Conservation (phyloP, 64 coral and sea anemone genomes). For the Stichodactyla helianthus region DNA sequence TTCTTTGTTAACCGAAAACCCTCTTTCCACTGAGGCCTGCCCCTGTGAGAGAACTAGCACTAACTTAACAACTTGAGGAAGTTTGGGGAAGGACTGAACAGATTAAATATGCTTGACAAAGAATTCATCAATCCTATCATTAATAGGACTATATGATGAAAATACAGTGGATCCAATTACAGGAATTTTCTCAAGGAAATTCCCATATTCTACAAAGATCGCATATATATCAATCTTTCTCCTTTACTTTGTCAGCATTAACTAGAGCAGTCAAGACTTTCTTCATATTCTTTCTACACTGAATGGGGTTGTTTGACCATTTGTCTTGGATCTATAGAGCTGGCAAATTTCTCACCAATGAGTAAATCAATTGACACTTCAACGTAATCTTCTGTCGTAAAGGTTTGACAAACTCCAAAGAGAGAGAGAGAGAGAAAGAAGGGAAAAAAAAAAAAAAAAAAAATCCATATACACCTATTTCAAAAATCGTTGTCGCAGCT, state of each 20-base stretch:
- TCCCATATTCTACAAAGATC: slow-evolving; percentile 35
- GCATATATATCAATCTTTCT: slow-evolving; percentile 46
- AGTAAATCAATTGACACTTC: slow-evolving; percentile 17
- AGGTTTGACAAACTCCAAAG: too few relatives aligned
- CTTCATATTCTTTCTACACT: slow-evolving; percentile 44
- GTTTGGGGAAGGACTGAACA: slow-evolving; percentile 38
- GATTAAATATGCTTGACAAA: slow-evolving; percentile 57
- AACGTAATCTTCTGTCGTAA: not conserved
- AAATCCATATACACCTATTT: too few relatives aligned
- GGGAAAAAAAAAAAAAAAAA: too few relatives aligned
- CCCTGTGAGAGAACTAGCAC: slow-evolving; percentile 59
- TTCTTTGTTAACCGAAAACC: slow-evolving; percentile 64
- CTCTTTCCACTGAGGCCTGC: slow-evolving; percentile 58
- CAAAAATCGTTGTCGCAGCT: too few relatives aligned
- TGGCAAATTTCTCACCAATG: slow-evolving; percentile 38
- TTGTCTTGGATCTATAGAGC: slow-evolving; percentile 48
- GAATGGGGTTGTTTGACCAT: slow-evolving; percentile 21
- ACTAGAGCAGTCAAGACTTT: slow-evolving; percentile 32
- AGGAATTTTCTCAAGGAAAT: slow-evolving; percentile 46
- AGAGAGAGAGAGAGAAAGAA: too few relatives aligned
- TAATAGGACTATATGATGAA: slow-evolving; percentile 30
- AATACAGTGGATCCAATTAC: slow-evolving; percentile 46
- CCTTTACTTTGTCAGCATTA: slow-evolving; percentile 40
- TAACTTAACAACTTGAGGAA: slow-evolving; percentile 47
- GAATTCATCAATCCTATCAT: slow-evolving; percentile 62